Conservation (phyloP, 2,797 vertebrate genomes). For the Myotis planiceps region DNA sequence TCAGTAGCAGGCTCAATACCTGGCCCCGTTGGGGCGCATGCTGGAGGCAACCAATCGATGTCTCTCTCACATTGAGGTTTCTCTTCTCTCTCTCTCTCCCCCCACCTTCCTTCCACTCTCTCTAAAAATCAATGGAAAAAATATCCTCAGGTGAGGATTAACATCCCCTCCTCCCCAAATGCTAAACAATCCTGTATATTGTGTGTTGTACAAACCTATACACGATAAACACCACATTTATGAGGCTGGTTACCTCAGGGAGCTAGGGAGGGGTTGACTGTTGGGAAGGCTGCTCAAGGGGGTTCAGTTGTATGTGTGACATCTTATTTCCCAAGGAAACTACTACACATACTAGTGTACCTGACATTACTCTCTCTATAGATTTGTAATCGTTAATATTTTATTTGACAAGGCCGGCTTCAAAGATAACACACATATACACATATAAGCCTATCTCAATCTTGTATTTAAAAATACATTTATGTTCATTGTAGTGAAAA, state of each 20-base stretch:
- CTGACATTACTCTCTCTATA: background rate
- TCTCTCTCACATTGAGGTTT: too few species aligned
- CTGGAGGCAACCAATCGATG: too few species aligned
- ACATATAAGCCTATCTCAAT: background rate
- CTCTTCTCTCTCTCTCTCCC: too few species aligned
- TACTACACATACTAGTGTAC: background rate
- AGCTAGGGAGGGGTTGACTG: background rate
- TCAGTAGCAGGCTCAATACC: too few species aligned
- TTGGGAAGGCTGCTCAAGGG: background rate
- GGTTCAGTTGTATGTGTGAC: background rate
- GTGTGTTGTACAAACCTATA: background rate
- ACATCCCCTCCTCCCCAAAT: background rate
- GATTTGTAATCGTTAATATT: background rate
- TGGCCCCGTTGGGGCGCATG: too few species aligned
- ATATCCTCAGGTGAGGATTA: too few species aligned
- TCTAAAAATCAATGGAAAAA: too few species aligned
- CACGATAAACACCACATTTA: background rate
- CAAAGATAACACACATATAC: background rate
- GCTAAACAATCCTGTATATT: background rate
- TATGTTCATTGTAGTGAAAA: background rate
- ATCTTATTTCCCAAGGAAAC: background rate
- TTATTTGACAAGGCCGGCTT: background rate
- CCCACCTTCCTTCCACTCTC: too few species aligned
- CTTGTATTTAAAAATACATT: constrained; percentile 3
- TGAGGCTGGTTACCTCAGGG: background rate